Base-by-base conservation (phyloP, 2,888 invertebrate genomes). In the Smittia sp. region DNA sequence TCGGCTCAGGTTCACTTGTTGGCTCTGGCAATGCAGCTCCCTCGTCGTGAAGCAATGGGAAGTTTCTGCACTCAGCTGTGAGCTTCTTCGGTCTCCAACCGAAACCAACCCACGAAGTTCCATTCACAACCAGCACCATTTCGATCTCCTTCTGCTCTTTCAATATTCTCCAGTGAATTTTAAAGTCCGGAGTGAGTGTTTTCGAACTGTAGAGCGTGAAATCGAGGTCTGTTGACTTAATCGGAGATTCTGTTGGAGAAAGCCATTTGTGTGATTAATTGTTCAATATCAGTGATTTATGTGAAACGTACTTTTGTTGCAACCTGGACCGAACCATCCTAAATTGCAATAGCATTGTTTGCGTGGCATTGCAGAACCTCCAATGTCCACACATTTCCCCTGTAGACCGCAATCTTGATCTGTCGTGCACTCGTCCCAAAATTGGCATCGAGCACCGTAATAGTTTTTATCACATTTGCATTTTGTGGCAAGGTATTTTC, bases 31-130 rank as follows among this genome's bases (percentile, higher is more conserved):
- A 25, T 32, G 68, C n/a, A 54, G 79, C 80, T 0, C 78, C 79
- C 39, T 78, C 80, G 58, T 85, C 86, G 9, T 82, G 83, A 32
- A 90, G 85, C 0, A 88, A 84, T 0, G 94, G 94, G 80, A 93
- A 93, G 77, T 92, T 90, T 78, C 90, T 90, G 79, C 94, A 94
- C 72, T 87, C 85, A 20, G 90, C 88, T 0, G 90, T 91, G 74
- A 93, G 78, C 9, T 86, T 86, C 52, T 84, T 85, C 0, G 97
- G 95, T 74, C 96, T 85, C 96, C 97, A 98, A n/a, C 98, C 98
- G 4, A 98, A 77, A 6, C 90, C 88, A 1, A 89, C 90, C 84
- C 94, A 98, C 13, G 94, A 92, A 0, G 91, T 91, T 1, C 94
- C 89, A 77, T 95, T 94, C n/a, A 92, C 94, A 66, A 90, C 87